Evolutionary conservation across 2,888 invertebrate species (phyloP).

Genomic region (Marasmarcha lunaedactyla): DNA sequence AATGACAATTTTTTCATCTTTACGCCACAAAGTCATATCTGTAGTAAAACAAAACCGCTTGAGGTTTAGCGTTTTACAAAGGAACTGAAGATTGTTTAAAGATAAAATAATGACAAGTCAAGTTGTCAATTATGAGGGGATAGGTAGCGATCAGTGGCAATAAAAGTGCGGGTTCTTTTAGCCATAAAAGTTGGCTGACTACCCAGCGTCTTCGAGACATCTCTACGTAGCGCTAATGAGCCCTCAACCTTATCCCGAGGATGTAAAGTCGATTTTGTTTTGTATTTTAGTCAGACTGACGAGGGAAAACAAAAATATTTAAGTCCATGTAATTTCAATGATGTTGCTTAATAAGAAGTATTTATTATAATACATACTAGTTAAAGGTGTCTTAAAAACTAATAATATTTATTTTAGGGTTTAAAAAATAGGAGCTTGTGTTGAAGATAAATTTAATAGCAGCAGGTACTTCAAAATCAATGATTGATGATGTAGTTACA

Average conservation of each 20-base stretch:
- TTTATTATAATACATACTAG: not conserved
- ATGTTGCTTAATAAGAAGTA: not conserved
- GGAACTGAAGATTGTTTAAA: slow-evolving; percentile 41
- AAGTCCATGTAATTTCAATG: not conserved
- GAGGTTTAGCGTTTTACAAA: not conserved
- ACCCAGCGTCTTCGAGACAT: slow-evolving; percentile 37
- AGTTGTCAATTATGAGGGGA: slow-evolving; percentile 66
- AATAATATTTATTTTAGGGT: too few species aligned
- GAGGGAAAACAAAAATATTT: slow-evolving; percentile 1
- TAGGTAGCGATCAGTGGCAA: slow-evolving; percentile 65
- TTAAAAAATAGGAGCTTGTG: too few species aligned
- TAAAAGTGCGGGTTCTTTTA: slow-evolving; percentile 62
- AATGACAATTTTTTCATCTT: too few species aligned
- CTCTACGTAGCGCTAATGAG: slow-evolving; percentile 29
- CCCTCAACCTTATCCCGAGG: slow-evolving; percentile 20
- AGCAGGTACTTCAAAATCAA: too few species aligned
- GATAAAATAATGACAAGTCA: slow-evolving; percentile 57
- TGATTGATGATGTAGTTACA: too few species aligned
- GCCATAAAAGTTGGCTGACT: slow-evolving; percentile 62
- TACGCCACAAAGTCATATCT: not conserved
- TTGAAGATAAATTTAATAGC: too few species aligned
- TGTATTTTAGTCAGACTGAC: not conserved
- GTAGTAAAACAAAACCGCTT: slow-evolving; percentile 5
- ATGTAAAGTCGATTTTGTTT: slow-evolving; percentile 24
- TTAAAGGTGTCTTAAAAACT: slow-evolving; percentile 1